Evolutionary conservation across 2,888 invertebrate species (phyloP).

Genomic region (Cephus runcator): DNA sequence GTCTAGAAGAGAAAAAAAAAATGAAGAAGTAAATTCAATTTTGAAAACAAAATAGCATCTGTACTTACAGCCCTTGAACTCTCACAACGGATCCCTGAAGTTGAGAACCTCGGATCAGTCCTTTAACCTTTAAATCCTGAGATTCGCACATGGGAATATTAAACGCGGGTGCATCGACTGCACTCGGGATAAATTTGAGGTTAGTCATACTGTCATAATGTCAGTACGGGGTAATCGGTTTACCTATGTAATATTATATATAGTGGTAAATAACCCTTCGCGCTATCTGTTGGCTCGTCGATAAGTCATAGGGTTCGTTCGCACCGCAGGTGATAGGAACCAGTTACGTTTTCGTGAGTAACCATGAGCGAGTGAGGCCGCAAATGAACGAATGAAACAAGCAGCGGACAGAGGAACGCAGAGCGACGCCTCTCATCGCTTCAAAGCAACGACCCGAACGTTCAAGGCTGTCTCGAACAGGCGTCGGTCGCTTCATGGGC

Average conservation of each 20-base stretch:
- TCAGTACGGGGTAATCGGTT: background rate
- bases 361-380: background rate
- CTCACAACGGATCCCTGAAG: background rate
- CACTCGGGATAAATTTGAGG: background rate
- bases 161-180: background rate
- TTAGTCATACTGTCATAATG: background rate
- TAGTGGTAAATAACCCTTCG: background rate
- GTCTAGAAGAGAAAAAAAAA: background rate
- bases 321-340: constrained; percentile 9
- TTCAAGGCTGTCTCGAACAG: constrained; percentile 48
- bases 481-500: constrained; percentile 30
- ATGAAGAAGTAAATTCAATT: background rate
- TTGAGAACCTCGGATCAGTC: background rate
- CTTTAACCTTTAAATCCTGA: background rate
- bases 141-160: background rate
- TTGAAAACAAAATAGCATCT: background rate
- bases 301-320: background rate
- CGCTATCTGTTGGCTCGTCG: background rate
- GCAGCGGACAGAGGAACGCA: constrained; percentile 15
- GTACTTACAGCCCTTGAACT: background rate
- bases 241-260: background rate
- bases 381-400: background rate
- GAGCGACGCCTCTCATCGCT: constrained; percentile 45
- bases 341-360: background rate
- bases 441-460: constrained; percentile 52